These are phyloP conservation scores for Drosophila biarmipes DNA, from an alignment of 1,140 invertebrate species.

Conservation along the genomic window DNA sequence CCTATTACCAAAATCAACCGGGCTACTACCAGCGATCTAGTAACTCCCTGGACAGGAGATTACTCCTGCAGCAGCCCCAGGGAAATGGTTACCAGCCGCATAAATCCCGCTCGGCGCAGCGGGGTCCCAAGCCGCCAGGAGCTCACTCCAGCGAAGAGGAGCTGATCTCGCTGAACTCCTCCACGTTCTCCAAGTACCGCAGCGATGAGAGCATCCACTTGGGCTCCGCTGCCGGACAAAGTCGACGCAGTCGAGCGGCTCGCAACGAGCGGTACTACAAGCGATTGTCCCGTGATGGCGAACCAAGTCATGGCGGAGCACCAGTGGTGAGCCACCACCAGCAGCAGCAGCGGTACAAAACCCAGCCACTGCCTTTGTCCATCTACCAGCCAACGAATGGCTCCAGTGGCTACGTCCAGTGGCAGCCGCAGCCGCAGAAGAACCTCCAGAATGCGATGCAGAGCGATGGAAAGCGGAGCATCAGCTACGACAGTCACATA, in stretches of 20 bases:
- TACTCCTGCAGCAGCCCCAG: slow-evolving; percentile 40
- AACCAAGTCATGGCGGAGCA: slow-evolving; percentile 86
- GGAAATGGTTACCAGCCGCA: slow-evolving; percentile 23
- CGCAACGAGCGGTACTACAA: slow-evolving; percentile 92
- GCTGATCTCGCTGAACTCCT: slow-evolving; percentile 87
- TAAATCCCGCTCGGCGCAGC: slow-evolving; percentile 56
- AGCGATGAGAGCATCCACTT: slow-evolving; percentile 88
- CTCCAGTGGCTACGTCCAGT: slow-evolving; percentile 61
- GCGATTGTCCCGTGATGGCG: slow-evolving; percentile 89
- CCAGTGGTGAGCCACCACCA: slow-evolving; percentile 45
- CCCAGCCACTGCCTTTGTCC: slow-evolving; percentile 75
- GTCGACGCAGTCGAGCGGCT: slow-evolving; percentile 87
- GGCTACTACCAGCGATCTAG: slow-evolving; percentile 84
- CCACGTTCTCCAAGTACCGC: slow-evolving; percentile 87
- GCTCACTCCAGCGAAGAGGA: slow-evolving; percentile 91
- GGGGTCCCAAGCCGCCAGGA: slow-evolving; percentile 84
- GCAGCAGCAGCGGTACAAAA: slow-evolving; percentile 72
- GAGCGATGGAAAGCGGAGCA: slow-evolving; percentile 73
- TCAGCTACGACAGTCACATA: slow-evolving; percentile 84
- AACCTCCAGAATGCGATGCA: slow-evolving; percentile 69
- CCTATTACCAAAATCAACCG: slow-evolving; percentile 79
- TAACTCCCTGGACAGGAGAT: slow-evolving; percentile 80
- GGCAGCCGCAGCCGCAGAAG: slow-evolving; percentile 51
- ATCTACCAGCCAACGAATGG: slow-evolving; percentile 63
- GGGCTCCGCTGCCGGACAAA: slow-evolving; percentile 84